Evolutionary conservation across 2,797 vertebrate species (phyloP), one percentile per base, ranked within the genome.

Genomic region (Brotula barbata): DNA sequence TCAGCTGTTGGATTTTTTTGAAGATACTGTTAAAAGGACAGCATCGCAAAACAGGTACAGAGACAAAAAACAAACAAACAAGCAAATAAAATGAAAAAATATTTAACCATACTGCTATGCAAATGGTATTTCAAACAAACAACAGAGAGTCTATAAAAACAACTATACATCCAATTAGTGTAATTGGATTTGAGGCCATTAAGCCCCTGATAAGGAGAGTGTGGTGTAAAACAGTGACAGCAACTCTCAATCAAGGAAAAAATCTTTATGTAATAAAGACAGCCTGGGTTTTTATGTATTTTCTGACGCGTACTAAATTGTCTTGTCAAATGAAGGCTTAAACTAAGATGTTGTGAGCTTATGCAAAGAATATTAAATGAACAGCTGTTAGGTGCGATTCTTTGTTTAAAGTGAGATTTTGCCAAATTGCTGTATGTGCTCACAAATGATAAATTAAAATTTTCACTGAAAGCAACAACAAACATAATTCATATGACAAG

Each of bases 131-230:
- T 73, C 7, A 72, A 52, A 68, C 47, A 71, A 50, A 66, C 54
- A 64, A 44, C 46, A 55, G 46, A 28, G 48, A 22, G 57, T 66
- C 53, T 69, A 60, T 75, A 74, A 71, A 84, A 82, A 73, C 62
- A 51, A 75, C 72, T 54, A 75, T 74, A 75, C 60, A 89, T 89
- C 86, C 87, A 77, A 86, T 90, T 83, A 87, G 42, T 47, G 31
- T 86, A 87, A 90, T 70, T 86, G 87, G 87, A 84, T 90, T 85
- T 45, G 51, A 81, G 58, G 72, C 57, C 56, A 79, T 77, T 88
- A 89, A 89, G 78, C 70, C 64, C 62, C 58, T 54, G 85, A 86
- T 89, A 86, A 88, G 67, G 74, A 74, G 78, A 89, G 81, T 84
- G 79, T 83, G 61, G 79, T 41, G 70, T 78, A 88, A 84, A 87